Base-by-base conservation (phyloP, 30 jellyfish, hydroid and myxozoan genomes). In the Nemopilema nomurai region DNA sequence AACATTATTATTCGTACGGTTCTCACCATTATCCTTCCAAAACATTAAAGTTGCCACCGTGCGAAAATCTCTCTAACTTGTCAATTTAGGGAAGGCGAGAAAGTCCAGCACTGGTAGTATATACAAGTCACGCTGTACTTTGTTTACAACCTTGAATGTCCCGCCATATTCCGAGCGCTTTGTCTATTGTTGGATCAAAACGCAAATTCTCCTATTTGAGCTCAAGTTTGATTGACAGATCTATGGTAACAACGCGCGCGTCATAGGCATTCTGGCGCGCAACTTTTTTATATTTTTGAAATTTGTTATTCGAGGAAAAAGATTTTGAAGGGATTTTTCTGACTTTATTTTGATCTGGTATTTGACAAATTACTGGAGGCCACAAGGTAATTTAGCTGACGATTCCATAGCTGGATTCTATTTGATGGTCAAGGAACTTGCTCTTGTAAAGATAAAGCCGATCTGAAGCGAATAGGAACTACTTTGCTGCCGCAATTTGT, bases 241-340 rank as follows among this genome's bases (percentile, higher is more conserved):
- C 97, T 77, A 90, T 82, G 83, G 97, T 89, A 90, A 90, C 97
- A 90, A 83, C 89, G 96, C 96, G 97, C 97, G 98, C 98, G 97
- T 93, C 98, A 92, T 88, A 76, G 91, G 89, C 80, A 76, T 83
- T 90, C 88, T 90, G 97, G 92, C 93, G 93, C 93, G 91, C 91
- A 82, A 90, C 91, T 92, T 84, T 90, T 82, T 90, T 82, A 27
- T 32, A 62, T n/a, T 77, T 89, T 88, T 82, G 84, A 89, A 80
- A 80, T 80, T 75, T 82, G 87, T 89, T 68, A 84, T 90, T 67
- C 79, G 79, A 69, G 94, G 41, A 25, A 81, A 82, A 79, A 82
- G 80, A 18, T 53, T 21, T 77, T 69, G 49, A 65, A 51, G 63
- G 90, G 77, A 71, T 31, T 28, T 87, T 78, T 79, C 79, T 81